Evolutionary conservation across 2,888 invertebrate species (phyloP), one percentile per base, ranked within the genome.

Genomic region (Dione vanillae): DNA sequence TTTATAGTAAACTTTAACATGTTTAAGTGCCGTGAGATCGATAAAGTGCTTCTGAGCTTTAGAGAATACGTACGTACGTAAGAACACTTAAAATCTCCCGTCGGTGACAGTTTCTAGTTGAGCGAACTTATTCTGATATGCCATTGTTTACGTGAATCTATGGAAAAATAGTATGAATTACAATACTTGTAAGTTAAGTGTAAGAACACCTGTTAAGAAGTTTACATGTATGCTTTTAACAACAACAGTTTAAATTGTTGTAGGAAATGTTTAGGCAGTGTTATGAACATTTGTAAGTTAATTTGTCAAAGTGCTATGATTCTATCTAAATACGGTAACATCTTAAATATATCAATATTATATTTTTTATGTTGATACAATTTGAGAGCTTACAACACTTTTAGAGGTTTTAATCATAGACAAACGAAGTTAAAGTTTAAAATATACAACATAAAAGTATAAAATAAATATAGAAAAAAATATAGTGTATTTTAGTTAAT

Each of bases 81-180:
- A 62, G 62, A 37, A 62, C 64, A 64, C 49, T 64, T 64, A 49
- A 49, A 64, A 64, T 19, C 64, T 40, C 49, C 64, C 19, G 64
- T 47, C 64, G 19, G 64, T 64, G 64, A 64, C 64, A 64, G 64
- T 37, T 49, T 64, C 49, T 37, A 37, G 64, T 64, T 64, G 64
- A 64, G 64, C 37, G 49, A 49, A 64, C 47, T 64, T 64, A 19
- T 49, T 64, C 49, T 64, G 64, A 40, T 49, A 64, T 19, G 35
- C 19, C 49, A 61, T 61, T 61, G 61, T 61, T 61, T 61, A 35
- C 45, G 45, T 16, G 45, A 45, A 61, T 43, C n/a, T 61, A n/a
- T 45, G 45, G 3, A 2, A 45, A 45, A n/a, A n/a, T n/a, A 43
- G 45, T 0, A 45, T 11, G 43, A 43, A 27, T n/a, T n/a, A n/a